Evolutionary conservation across 2,113 vertebrate species (phyloP).

Genomic region (Azemiops feae): DNA sequence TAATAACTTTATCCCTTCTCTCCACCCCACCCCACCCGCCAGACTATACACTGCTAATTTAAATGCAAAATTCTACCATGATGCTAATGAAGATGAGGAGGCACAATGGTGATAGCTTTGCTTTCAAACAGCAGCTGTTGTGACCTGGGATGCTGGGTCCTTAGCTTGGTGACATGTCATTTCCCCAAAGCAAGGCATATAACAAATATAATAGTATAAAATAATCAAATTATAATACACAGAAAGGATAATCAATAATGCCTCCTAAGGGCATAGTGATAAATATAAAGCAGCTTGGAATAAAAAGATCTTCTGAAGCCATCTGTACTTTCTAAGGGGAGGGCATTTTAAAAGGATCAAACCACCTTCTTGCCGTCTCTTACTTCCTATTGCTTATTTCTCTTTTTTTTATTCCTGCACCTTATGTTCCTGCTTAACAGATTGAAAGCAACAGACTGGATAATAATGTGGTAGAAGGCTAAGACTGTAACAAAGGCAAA

Average conservation of each 20-base stretch:
- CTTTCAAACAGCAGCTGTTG: background rate
- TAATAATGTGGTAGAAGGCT: background rate
- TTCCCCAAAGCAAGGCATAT: background rate
- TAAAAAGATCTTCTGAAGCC: background rate
- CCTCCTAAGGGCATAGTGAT: background rate
- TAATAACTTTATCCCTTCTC: background rate
- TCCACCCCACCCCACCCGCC: background rate
- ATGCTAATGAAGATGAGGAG: background rate
- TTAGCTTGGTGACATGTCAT: background rate
- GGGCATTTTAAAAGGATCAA: background rate
- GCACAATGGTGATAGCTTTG: background rate
- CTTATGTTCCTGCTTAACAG: background rate
- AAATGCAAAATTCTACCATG: background rate
- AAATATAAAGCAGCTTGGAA: background rate
- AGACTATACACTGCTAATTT: background rate
- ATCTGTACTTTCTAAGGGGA: background rate
- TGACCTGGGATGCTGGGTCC: background rate
- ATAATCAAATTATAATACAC: background rate
- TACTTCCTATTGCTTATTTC: background rate
- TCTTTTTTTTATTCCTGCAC: background rate
- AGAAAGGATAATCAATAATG: background rate
- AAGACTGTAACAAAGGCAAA: background rate
- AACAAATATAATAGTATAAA: background rate
- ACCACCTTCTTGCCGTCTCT: background rate
- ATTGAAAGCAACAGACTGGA: background rate